Conservation (phyloP, 2,113 vertebrate genomes). For the Vimba vimba region DNA sequence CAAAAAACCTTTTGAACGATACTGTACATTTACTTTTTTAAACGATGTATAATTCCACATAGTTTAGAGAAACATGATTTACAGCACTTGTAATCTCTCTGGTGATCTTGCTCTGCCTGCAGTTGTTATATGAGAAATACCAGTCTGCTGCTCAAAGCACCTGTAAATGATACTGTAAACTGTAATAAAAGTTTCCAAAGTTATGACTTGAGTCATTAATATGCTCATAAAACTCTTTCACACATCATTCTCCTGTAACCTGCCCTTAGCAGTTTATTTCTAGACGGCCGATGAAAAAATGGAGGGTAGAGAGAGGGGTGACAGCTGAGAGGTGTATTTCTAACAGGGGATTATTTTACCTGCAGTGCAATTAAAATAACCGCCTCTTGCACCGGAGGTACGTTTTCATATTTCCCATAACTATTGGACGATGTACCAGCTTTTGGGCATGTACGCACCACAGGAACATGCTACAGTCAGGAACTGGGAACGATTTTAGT, state of each 20-base stretch:
- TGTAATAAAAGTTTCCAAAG: conserved; percentile 27
- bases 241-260: conserved; percentile 26
- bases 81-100: neutral
- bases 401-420: no score
- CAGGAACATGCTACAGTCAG: no score
- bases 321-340: neutral
- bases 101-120: neutral
- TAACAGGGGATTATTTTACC: neutral
- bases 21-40: neutral
- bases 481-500: no score
- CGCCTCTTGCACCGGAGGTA: no score
- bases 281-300: neutral
- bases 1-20: neutral
- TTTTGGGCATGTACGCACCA: no score
- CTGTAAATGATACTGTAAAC: conserved; percentile 23
- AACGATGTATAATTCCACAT: neutral
- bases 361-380: neutral
- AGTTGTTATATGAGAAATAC: conserved; percentile 24
- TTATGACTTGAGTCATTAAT: conserved; percentile 28
- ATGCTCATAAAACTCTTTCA: conserved; percentile 22
- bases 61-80: conserved; percentile 9
- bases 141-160: conserved; percentile 7
- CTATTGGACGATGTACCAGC: no score
- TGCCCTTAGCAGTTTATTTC: neutral
- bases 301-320: neutral